These are phyloP conservation scores for Sylvilagus floridanus DNA, from an alignment of 2,797 vertebrate genomes.

Conservation along the genomic window DNA sequence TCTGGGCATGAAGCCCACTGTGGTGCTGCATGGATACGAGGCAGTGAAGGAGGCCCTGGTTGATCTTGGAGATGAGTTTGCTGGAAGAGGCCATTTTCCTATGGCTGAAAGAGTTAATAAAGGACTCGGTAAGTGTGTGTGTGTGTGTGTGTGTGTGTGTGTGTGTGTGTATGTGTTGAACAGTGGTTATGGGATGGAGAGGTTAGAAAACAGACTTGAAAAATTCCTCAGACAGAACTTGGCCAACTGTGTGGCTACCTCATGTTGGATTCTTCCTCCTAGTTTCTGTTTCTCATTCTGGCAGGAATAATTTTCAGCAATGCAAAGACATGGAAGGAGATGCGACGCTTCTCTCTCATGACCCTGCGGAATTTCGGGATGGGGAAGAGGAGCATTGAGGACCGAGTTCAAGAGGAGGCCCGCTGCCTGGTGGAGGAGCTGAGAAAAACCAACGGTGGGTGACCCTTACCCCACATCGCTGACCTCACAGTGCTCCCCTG, in stretches of 20 bases:
- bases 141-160: accelerated
- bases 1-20: conserved; percentile 66
- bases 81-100: conserved; percentile 53
- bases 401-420: conserved; percentile 84
- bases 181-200: background rate
- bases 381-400: conserved; percentile 85
- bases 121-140: background rate
- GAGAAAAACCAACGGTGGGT: conserved; percentile 69
- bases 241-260: accelerated
- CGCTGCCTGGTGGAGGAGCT: conserved; percentile 80
- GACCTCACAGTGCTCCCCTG: background rate
- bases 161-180: too few relatives aligned
- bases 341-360: conserved; percentile 82
- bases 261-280: background rate
- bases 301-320: conserved; percentile 83
- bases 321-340: conserved; percentile 83
- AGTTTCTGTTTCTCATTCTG: background rate
- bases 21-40: conserved; percentile 80
- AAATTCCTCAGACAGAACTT: background rate
- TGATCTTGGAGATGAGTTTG: conserved; percentile 76
- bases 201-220: background rate
- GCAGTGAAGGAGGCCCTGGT: conserved; percentile 81
- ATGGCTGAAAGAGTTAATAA: accelerated
- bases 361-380: conserved; percentile 87
- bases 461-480: background rate